A percentile compares a stretch with the other conserved stretches of the same genome.
Conservation (phyloP, 2,888 invertebrate genomes). For the Eupithecia tripunctaria region DNA sequence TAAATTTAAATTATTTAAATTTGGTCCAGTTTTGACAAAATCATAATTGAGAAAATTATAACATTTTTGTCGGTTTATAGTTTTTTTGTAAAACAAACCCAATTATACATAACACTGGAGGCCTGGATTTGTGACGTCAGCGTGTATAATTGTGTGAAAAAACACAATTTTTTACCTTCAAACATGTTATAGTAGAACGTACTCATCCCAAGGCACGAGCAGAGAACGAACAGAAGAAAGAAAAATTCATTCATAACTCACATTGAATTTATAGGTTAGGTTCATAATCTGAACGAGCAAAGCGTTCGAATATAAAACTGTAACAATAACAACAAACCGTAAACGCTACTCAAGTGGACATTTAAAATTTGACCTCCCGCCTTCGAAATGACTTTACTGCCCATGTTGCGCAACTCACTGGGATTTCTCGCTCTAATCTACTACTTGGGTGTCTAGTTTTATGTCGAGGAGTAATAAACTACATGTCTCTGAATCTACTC, state of each 20-base stretch:
- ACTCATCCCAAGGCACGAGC: background rate
- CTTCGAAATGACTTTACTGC: conserved; percentile 58
- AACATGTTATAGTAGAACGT: background rate
- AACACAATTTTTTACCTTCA: no score
- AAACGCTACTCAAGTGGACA: conserved; percentile 62
- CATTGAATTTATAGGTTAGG: conserved; percentile 39
- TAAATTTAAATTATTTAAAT: no score
- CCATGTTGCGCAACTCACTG: conserved; percentile 67
- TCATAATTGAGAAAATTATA: no score
- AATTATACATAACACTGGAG: no score
- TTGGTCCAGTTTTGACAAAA: no score
- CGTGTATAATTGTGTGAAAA: no score
- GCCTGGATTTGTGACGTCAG: no score
- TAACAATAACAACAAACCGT: conserved; percentile 79
- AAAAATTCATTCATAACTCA: conserved; percentile 10
- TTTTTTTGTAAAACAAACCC: no score
- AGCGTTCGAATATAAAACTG: conserved; percentile 63
- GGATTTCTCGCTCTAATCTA: conserved; percentile 72
- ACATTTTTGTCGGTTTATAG: no score
- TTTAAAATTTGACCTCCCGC: conserved; percentile 75
- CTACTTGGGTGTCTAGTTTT: conserved; percentile 83
- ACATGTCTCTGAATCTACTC: conserved; percentile 55
- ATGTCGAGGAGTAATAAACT: conserved; percentile 76
- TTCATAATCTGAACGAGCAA: conserved; percentile 49
- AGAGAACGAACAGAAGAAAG: background rate